phyloP scores from a whole-genome alignment of 2,113 vertebrate genomes.

The Pogonocichla stellata region DNA sequence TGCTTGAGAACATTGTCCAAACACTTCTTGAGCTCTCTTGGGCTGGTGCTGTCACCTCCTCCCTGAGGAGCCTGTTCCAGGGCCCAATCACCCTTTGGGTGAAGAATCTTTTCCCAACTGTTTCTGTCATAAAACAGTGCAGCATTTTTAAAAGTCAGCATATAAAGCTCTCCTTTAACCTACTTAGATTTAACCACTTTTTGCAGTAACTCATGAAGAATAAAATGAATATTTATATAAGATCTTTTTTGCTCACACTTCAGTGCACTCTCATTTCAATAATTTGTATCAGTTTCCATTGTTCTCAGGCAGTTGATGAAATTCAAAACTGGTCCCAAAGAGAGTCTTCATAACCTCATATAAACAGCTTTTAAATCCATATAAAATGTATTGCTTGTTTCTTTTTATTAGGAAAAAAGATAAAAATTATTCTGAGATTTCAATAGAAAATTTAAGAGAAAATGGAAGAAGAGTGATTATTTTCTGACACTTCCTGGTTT shows the following conservation, averaged over 20 bases:
- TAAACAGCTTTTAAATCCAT: neutral
- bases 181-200: neutral
- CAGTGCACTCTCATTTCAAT: neutral
- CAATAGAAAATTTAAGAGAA: neutral
- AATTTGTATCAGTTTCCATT: conserved; percentile 11
- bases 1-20: neutral
- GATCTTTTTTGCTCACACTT: neutral
- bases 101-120: neutral
- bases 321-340: neutral
- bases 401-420: neutral
- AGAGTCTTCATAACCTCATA: neutral
- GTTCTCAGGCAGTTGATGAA: neutral
- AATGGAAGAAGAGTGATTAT: neutral
- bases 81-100: neutral
- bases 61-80: neutral
- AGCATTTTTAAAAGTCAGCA: neutral
- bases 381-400: neutral
- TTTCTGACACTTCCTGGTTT: neutral
- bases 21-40: neutral
- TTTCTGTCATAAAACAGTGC: neutral
- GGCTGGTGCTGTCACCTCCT: neutral
- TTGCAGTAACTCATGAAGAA: neutral
- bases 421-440: neutral
- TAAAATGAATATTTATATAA: neutral
- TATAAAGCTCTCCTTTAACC: neutral